These are phyloP conservation scores for Tyrannus savana DNA, from an alignment of 2,113 vertebrate genomes.

Conservation along the genomic window DNA sequence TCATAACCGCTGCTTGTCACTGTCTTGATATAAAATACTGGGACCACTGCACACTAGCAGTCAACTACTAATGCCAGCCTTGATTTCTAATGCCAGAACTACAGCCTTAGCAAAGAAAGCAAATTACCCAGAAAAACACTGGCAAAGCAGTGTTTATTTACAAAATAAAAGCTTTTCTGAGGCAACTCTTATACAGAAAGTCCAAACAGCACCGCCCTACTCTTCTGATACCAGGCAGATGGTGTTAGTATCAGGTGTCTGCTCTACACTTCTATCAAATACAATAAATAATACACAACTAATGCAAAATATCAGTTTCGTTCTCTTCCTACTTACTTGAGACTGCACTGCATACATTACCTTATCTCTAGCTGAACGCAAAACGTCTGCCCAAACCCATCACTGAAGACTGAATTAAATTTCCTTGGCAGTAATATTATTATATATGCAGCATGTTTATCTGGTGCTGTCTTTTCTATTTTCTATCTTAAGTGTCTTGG, in stretches of 20 bases:
- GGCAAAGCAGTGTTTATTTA: not conserved
- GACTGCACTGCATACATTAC: conserved; percentile 10
- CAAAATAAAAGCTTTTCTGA: not conserved
- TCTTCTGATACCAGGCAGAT: not conserved
- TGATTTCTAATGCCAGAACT: not conserved
- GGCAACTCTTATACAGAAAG: not conserved
- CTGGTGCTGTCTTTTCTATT: conserved; percentile 53
- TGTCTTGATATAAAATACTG: not conserved
- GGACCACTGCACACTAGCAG: not conserved
- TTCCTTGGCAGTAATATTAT: conserved; percentile 59
- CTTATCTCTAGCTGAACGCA: conserved; percentile 59
- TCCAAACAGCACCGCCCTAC: not conserved
- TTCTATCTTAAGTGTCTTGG: conserved; percentile 56
- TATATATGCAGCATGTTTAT: conserved; percentile 46
- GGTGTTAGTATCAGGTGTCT: conserved; percentile 31
- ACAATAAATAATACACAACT: conserved; percentile 72
- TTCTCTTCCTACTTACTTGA: conserved; percentile 62
- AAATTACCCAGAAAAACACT: not conserved
- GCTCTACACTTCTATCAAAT: conserved; percentile 46
- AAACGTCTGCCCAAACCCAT: conserved; percentile 56
- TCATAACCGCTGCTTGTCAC: not conserved
- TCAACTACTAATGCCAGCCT: not conserved
- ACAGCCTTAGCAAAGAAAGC: not conserved
- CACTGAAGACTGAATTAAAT: conserved; percentile 65
- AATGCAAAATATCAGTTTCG: conserved; percentile 61